Evolutionary conservation across 2,113 vertebrate genomes (phyloP), one percentile per base, ranked within the genome.

Genomic region (Istiophorus platypterus): DNA sequence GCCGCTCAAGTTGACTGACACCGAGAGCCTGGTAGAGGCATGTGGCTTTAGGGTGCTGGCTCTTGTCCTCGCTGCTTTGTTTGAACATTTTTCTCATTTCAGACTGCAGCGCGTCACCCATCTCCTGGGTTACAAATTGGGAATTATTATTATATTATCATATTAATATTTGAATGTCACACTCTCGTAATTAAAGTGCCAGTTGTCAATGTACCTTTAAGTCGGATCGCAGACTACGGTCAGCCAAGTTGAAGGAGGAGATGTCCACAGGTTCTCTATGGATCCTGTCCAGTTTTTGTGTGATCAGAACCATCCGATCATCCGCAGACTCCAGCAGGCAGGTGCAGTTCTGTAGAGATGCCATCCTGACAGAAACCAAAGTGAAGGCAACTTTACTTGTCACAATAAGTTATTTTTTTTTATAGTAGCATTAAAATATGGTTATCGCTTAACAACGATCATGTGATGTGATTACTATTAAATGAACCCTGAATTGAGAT

Each of bases 301-400:
- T 87, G 2, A 97, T 91, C 51, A 85, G 42, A 5, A 72, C 7
- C 1, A 82, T 94, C 49, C 94, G 85, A 29, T 89, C 75, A 83
- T 96, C 95, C 74, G 93, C 71, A 7, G 96, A 95, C 5, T 86
- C 75, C 34, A 96, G 87, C 37, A 95, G 71, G 92, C 90, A 66
- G 94, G n/a, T n/a, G n/a, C 70, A 2, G 91, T 90, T 85, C 76
- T 93, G 92, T 63, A 97, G 57, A 63, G 95, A 96, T 8, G 91
- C 89, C 78, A 94, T 81, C 88, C 97, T 99, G 78, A 54, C 10
- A 52, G 15, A 78, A 41, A 85, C 1, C 24, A 68, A 67, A 80
- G n/a, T 41, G 27, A 63, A 70, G 64, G 1, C 8, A 59, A 59
- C 22, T 45, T 34, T n/a, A 63, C 17, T 51, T n/a, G 51, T 52